Evolutionary conservation across 2,113 vertebrate genomes (phyloP).

Genomic region (Lontra canadensis): DNA sequence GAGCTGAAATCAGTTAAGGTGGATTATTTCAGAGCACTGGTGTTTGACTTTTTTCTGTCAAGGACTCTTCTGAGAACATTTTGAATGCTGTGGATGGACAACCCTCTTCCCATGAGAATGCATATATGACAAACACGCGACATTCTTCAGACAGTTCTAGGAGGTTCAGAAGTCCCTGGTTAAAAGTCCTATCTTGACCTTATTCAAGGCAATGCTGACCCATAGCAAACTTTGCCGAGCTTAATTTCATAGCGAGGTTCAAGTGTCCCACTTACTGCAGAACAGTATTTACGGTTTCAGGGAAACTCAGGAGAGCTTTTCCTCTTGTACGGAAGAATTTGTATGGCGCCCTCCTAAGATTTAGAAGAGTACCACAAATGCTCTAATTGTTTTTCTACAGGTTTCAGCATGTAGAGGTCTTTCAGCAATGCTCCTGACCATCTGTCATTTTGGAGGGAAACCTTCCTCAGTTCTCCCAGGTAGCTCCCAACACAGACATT

Average conservation of each 20-base stretch:
- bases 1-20: slow-evolving; percentile 12
- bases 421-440: slow-evolving; percentile 1
- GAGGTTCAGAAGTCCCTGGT: slow-evolving; percentile 13
- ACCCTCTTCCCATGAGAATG: background rate
- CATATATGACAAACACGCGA: background rate
- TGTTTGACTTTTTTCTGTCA: slow-evolving; percentile 26
- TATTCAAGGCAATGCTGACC: slow-evolving; percentile 19
- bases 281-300: background rate
- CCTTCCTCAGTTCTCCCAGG: background rate
- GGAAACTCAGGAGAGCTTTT: background rate
- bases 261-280: background rate
- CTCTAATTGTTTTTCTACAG: background rate
- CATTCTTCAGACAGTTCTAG: slow-evolving; percentile 32
- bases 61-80: background rate
- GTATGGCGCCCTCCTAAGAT: background rate
- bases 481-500: slow-evolving; percentile 17
- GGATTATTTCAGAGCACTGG: slow-evolving; percentile 22
- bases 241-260: slow-evolving; percentile 45
- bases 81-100: slow-evolving; percentile 6
- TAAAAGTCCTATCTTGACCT: slow-evolving; percentile 28
- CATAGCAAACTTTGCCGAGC: background rate
- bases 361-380: background rate
- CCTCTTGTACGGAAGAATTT: background rate
- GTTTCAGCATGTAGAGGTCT: background rate
- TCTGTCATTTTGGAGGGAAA: background rate